These are phyloP conservation scores for Pristionchus maxplancki DNA, from an alignment of 2,888 invertebrate genomes.

Conservation along the genomic window DNA sequence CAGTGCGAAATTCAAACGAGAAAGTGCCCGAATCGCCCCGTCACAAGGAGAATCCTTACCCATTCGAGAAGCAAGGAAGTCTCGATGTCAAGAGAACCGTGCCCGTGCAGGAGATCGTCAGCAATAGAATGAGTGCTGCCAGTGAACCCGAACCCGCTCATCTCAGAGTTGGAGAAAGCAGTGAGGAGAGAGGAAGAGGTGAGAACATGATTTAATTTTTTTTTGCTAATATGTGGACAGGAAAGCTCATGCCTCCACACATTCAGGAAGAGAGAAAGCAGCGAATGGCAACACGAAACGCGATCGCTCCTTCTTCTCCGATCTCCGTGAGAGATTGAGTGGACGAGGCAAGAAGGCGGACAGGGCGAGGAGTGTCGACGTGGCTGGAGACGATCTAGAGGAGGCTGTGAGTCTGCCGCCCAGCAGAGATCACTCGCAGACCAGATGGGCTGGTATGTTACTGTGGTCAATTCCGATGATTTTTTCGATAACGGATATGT, in stretches of 20 bases:
- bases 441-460: conserved; percentile 63
- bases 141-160: conserved; percentile 45
- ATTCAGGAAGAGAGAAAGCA: conserved; percentile 51
- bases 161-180: neutral
- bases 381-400: conserved; percentile 61
- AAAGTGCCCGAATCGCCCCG: conserved; percentile 33
- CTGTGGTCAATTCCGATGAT: neutral
- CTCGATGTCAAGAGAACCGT: conserved; percentile 35
- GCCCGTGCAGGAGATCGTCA: neutral
- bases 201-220: neutral
- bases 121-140: conserved; percentile 35
- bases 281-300: conserved; percentile 58
- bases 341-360: conserved; percentile 55
- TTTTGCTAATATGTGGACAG: neutral
- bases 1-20: neutral
- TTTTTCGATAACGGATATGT: neutral
- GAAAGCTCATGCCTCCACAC: neutral
- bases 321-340: conserved; percentile 71
- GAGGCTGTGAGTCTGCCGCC: conserved; percentile 75
- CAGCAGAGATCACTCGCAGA: conserved; percentile 72
- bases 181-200: conserved; percentile 48
- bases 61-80: conserved; percentile 44
- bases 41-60: conserved; percentile 22
- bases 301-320: conserved; percentile 75
- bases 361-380: conserved; percentile 38